phyloP scores from a whole-genome alignment of 2,797 vertebrate species.

The Myiotriccus ornatus region DNA sequence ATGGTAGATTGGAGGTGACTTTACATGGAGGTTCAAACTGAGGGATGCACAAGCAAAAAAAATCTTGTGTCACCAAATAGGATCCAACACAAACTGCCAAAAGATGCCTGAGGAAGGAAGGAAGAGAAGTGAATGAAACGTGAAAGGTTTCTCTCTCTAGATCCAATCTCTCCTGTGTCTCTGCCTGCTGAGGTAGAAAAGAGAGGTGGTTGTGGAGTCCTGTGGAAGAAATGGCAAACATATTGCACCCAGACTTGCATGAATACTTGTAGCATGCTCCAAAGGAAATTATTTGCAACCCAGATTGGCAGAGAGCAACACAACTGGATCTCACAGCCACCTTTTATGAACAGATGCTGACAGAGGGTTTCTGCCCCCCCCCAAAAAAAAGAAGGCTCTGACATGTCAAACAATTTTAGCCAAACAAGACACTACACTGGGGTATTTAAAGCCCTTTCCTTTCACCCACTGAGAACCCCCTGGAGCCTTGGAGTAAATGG shows the following conservation, averaged over 20 bases:
- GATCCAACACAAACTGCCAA: background rate
- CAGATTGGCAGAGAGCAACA: background rate
- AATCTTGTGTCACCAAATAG: background rate
- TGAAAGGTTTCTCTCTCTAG: background rate
- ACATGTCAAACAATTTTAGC: background rate
- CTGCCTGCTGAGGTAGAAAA: background rate
- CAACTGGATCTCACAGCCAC: background rate
- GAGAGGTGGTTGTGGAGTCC: background rate
- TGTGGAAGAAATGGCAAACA: background rate
- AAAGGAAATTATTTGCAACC: background rate
- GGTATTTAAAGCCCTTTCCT: background rate
- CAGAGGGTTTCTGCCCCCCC: background rate
- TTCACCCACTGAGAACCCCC: fast-evolving
- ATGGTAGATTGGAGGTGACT: background rate
- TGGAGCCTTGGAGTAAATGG: background rate
- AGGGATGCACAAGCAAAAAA: background rate
- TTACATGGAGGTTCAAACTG: background rate
- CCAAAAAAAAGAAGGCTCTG: background rate
- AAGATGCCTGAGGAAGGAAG: background rate
- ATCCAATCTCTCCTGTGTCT: background rate
- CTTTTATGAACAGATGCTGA: background rate
- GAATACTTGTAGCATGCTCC: background rate
- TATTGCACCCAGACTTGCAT: background rate
- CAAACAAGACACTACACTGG: background rate
- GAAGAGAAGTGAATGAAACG: background rate